Conservation (phyloP, 2,888 invertebrate species). For the Ischnus inquisitorius region DNA sequence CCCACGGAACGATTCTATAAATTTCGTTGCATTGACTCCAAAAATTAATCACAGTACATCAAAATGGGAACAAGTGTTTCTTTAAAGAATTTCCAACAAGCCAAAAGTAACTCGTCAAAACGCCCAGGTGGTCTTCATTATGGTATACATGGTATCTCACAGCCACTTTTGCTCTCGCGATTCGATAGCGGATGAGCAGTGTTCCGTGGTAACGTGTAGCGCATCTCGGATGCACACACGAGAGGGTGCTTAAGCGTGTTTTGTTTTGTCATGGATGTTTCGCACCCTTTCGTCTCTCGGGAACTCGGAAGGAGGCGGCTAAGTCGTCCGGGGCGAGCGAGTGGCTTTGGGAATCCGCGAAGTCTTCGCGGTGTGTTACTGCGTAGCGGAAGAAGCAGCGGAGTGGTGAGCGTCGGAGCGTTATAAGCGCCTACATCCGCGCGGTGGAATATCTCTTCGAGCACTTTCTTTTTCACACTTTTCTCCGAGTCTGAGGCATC, state of each 20-base stretch:
- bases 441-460: conserved; percentile 10
- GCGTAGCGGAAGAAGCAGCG: conserved; percentile 12
- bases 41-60: not conserved
- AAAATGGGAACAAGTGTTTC: not conserved
- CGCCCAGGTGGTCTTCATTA: conserved; percentile 11
- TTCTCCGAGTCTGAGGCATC: not conserved
- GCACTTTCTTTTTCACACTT: not conserved
- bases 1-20: too few relatives aligned
- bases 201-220: conserved; percentile 47
- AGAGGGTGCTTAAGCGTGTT: conserved; percentile 77
- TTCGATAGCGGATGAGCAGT: conserved; percentile 75
- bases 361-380: not conserved
- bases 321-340: not conserved
- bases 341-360: conserved; percentile 23
- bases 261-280: conserved; percentile 74
- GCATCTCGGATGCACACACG: conserved; percentile 73
- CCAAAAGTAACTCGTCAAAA: conserved; percentile 28
- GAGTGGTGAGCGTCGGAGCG: conserved; percentile 28
- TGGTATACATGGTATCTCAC: conserved; percentile 66
- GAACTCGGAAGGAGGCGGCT: conserved; percentile 1
- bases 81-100: not conserved
- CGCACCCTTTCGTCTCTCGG: conserved; percentile 39
- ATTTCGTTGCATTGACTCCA: too few relatives aligned
- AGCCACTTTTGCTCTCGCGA: conserved; percentile 77
- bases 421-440: conserved; percentile 31